phyloP scores from a whole-genome alignment of 2,888 invertebrate species.

The Leucania comma region DNA sequence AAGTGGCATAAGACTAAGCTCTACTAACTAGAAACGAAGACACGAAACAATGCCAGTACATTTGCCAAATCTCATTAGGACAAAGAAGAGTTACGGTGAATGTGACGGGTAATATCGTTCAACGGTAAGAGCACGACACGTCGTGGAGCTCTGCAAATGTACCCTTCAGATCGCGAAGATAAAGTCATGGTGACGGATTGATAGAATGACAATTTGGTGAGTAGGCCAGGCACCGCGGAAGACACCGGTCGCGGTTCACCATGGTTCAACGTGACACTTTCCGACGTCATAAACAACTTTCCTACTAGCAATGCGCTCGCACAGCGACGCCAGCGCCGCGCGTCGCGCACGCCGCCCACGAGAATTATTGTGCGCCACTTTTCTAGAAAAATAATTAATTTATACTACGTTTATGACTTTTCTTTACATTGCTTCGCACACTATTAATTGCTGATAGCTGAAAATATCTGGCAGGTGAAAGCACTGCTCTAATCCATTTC shows the following conservation, averaged over 20 bases:
- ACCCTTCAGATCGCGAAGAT: constrained; percentile 83
- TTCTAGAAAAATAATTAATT: constrained; percentile 82
- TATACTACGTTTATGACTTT: constrained; percentile 79
- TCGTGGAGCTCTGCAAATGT: constrained; percentile 74
- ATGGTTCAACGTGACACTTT: constrained; percentile 91
- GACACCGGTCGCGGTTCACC: constrained; percentile 88
- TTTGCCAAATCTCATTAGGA: constrained; percentile 69
- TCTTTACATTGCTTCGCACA: constrained; percentile 76
- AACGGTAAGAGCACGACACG: constrained; percentile 76
- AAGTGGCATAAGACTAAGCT: constrained; percentile 40
- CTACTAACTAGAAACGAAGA: constrained; percentile 44
- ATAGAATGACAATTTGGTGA: constrained; percentile 89
- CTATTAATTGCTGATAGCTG: constrained; percentile 64
- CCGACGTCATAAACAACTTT: constrained; percentile 90
- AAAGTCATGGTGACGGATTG: constrained; percentile 87
- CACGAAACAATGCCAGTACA: constrained; percentile 57
- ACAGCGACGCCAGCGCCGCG: constrained; percentile 72
- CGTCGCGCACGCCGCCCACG: constrained; percentile 77
- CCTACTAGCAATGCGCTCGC: constrained; percentile 89
- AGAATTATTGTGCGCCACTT: constrained; percentile 84
- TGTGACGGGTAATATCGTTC: constrained; percentile 74
- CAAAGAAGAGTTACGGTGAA: constrained; percentile 72
- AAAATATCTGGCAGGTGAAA: constrained; percentile 61
- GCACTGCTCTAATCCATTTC: constrained; percentile 40
- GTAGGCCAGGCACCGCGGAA: constrained; percentile 88